These are phyloP conservation scores for Macrotis lagotis DNA, from an alignment of 2,113 vertebrate genomes.

Conservation along the genomic window DNA sequence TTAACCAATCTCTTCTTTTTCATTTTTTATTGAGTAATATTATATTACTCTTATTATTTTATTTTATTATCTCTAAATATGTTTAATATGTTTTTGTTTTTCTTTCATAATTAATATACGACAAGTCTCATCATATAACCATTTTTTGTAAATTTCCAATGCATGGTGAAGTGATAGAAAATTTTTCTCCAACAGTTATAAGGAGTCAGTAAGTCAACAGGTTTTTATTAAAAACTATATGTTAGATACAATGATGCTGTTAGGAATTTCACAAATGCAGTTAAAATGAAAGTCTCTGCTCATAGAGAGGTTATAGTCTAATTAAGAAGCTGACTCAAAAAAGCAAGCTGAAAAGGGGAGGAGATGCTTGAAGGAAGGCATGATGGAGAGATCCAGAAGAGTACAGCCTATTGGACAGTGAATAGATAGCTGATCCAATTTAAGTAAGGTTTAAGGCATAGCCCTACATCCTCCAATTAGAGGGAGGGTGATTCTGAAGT, in stretches of 20 bases:
- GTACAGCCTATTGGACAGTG: neutral
- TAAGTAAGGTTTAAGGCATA: neutral
- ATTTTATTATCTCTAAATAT: neutral
- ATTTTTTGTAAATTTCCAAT: neutral
- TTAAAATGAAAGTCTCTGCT: neutral
- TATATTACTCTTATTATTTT: neutral
- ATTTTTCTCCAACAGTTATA: neutral
- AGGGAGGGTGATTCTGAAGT: neutral
- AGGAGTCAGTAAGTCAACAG: neutral
- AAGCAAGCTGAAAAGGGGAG: neutral
- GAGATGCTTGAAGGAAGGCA: neutral
- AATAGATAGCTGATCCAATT: neutral
- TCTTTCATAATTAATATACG: neutral
- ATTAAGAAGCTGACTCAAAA: neutral
- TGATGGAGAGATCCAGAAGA: neutral
- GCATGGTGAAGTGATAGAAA: neutral
- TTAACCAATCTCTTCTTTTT: neutral
- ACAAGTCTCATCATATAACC: neutral
- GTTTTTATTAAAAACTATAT: neutral
- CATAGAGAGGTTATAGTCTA: neutral
- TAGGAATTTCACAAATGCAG: neutral
- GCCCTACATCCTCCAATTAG: neutral
- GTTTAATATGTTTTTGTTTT: neutral
- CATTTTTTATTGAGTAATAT: neutral
- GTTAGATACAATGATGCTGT: neutral